These are phyloP conservation scores for Anaspis maculata DNA, from an alignment of 2,888 invertebrate genomes.

Conservation along the genomic window DNA sequence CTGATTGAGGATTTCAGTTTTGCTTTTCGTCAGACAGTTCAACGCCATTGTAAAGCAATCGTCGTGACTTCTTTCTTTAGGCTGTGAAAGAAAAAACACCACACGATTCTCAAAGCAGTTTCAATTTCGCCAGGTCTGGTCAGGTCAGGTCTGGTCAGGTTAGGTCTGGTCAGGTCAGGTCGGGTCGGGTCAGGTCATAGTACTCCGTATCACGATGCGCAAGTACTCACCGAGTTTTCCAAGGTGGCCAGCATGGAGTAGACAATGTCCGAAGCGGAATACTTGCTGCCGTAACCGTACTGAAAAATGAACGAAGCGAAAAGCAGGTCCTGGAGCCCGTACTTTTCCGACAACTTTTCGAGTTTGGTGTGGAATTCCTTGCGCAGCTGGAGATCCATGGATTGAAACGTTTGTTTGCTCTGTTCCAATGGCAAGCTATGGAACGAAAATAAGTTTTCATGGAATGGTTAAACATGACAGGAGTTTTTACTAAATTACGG, in stretches of 20 bases:
- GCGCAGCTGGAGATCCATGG: constrained; percentile 82
- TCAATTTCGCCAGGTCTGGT: too few species aligned
- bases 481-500: too few species aligned
- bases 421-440: constrained; percentile 72
- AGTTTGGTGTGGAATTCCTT: constrained; percentile 65
- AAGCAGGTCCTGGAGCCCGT: constrained; percentile 60
- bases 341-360: constrained; percentile 57
- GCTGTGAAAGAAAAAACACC: constrained; percentile 38
- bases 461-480: too few species aligned
- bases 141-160: too few species aligned
- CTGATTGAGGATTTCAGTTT: constrained; percentile 50
- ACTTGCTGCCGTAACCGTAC: constrained; percentile 72
- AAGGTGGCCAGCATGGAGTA: constrained; percentile 71
- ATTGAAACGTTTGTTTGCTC: constrained; percentile 72
- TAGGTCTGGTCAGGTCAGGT: too few species aligned
- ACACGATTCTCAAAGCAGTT: constrained; percentile 64
- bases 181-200: too few species aligned
- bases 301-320: constrained; percentile 73
- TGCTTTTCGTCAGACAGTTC: constrained; percentile 56
- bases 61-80: constrained; percentile 51
- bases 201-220: too few species aligned
- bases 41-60: constrained; percentile 65
- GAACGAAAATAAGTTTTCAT: too few species aligned
- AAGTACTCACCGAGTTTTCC: constrained; percentile 53
- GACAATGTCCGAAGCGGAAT: constrained; percentile 77